Evolutionary conservation across 2,888 invertebrate species (phyloP).

Genomic region (Amiota mariae): DNA sequence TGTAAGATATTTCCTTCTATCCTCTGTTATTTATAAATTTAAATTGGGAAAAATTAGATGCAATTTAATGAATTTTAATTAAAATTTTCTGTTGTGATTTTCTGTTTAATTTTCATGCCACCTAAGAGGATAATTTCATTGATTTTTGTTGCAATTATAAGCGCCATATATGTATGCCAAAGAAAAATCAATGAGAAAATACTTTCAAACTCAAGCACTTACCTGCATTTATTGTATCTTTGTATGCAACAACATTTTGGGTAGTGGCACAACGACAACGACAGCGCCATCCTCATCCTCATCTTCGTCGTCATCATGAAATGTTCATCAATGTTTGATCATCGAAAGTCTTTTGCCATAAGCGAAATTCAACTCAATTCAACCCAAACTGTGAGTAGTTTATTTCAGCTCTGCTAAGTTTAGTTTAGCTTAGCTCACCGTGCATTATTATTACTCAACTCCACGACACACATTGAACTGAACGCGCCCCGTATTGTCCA

Average conservation of each 20-base stretch:
- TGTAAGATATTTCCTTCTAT: no score
- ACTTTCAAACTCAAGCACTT: not conserved
- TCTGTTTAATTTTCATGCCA: no score
- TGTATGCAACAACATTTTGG: not conserved
- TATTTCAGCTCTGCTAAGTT: no score
- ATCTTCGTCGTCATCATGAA: not conserved
- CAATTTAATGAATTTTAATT: no score
- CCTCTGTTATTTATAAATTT: no score
- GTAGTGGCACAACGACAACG: not conserved
- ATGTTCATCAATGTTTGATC: conserved; percentile 11
- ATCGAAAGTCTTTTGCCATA: not conserved
- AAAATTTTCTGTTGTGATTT: no score
- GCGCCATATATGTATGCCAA: conserved; percentile 43
- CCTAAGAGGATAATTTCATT: no score
- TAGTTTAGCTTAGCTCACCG: not conserved
- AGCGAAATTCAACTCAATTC: not conserved
- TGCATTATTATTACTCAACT: conserved; percentile 14
- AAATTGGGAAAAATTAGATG: no score
- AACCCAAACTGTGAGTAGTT: no score
- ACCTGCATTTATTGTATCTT: not conserved
- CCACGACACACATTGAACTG: conserved; percentile 17
- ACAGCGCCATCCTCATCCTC: not conserved
- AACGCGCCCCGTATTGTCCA: conserved; percentile 17
- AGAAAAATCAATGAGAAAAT: not conserved
- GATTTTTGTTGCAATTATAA: conserved; percentile 44